A percentile compares a stretch with the other conserved stretches of the same genome.
Evolutionary conservation across 1,140 invertebrate species (phyloP).

Genomic region (Meteorus sp.): DNA sequence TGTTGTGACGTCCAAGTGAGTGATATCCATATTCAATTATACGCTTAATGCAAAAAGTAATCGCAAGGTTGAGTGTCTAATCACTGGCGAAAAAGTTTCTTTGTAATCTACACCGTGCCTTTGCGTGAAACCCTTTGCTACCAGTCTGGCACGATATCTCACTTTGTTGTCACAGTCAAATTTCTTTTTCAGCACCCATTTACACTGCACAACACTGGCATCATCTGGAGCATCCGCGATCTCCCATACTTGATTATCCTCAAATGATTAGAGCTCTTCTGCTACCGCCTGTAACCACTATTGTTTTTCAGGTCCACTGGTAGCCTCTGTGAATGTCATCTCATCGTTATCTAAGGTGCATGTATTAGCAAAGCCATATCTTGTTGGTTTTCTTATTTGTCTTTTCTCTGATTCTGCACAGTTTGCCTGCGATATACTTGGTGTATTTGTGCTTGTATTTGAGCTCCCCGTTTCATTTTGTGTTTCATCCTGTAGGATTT

Average conservation of each 20-base stretch:
- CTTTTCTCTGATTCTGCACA: too few relatives aligned
- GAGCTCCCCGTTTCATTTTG: too few relatives aligned
- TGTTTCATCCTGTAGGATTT: too few relatives aligned
- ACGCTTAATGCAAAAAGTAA: slow-evolving; percentile 33
- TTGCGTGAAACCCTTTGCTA: slow-evolving; percentile 32
- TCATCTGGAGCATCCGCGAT: background rate
- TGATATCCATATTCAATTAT: slow-evolving; percentile 36
- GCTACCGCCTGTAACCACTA: background rate
- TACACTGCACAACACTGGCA: background rate
- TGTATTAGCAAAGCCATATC: too few relatives aligned
- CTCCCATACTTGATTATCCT: background rate
- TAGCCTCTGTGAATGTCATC: background rate
- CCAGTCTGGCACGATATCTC: slow-evolving; percentile 35
- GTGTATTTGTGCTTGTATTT: too few relatives aligned
- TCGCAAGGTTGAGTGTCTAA: slow-evolving; percentile 31
- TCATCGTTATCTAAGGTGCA: too few relatives aligned
- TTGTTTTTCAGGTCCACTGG: background rate
- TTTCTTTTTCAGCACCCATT: background rate
- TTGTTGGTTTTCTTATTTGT: too few relatives aligned
- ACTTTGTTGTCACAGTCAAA: too few relatives aligned
- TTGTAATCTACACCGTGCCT: slow-evolving; percentile 34
- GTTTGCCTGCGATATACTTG: too few relatives aligned
- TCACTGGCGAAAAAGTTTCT: slow-evolving; percentile 43
- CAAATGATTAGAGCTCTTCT: background rate
- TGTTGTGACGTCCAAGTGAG: slow-evolving; percentile 49